Base-by-base conservation (phyloP, 2,113 vertebrate genomes). In the Alligator mississippiensis region DNA sequence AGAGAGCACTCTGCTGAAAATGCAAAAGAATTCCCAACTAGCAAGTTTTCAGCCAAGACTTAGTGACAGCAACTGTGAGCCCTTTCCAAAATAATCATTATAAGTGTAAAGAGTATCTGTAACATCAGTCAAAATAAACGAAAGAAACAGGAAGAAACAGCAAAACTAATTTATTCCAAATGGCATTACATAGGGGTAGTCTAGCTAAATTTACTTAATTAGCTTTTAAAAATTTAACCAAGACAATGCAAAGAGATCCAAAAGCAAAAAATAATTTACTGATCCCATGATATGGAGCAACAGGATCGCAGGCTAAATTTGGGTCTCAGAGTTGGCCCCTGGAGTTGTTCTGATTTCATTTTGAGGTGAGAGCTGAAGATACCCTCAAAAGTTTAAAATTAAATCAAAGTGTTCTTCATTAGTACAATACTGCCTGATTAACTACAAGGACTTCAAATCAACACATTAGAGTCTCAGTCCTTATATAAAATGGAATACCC, bases 101-200 rank as follows among this genome's bases (percentile, higher is more conserved):
- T 27, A 38, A 94, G 79, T 93, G 96, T 96, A 94, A 89, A 92
- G 86, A 88, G 85, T 58, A 84, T 78, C 81, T 5, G 0, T 18
- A 38, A 66, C 25, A 80, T 83, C 74, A 94, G 72, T 92, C 91
- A 96, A 94, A 96, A 97, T 88, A 95, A 97, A 94, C 68, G 21
- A 54, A 76, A 90, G 84, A 90, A 88, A 30, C 57, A 91, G 72
- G 88, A 75, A 92, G 84, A 82, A 93, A 90, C 28, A 78, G 22
- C 76, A 88, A 21, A 47, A 62, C 91, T 24, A 12, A 74, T 74
- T 47, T 22, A 90, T 94, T 95, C 85, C 89, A 90, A 92, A 88
- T 0, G 1, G 80, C 19, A 25, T 47, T 47, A 24, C 34, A 30
- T 72, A 47, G 22, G 47, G 21, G 47, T 76, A 70, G n/a, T 54